Percentiles rank a stretch among this genome's conserved stretches.
These are phyloP conservation scores for Odontomyia ornata DNA, from an alignment of 2,888 invertebrate species.

Conservation along the genomic window DNA sequence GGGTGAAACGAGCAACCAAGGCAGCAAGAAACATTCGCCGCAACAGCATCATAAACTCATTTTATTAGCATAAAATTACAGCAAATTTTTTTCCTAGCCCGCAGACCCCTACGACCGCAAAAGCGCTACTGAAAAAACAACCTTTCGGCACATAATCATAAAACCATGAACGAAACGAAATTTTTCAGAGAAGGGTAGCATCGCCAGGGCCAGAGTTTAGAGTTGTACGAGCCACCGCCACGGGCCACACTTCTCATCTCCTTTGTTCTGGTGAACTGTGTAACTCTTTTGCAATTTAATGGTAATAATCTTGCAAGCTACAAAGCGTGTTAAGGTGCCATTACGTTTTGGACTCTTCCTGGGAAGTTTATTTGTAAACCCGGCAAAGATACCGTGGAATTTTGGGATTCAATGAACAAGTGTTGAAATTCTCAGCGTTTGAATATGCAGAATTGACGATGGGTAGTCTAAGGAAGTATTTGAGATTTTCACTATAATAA, in stretches of 20 bases:
- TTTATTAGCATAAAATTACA: constrained; percentile 43
- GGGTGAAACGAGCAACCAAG: background rate
- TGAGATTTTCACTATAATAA: too few relatives aligned
- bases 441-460: background rate
- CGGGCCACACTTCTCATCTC: background rate
- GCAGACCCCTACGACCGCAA: constrained; percentile 10
- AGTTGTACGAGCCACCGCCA: background rate
- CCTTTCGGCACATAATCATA: constrained; percentile 41
- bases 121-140: constrained; percentile 21
- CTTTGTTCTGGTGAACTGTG: background rate
- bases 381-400: background rate
- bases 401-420: constrained; percentile 7
- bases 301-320: constrained; percentile 9
- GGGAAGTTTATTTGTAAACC: background rate
- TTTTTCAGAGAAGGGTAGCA: background rate
- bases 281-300: constrained; percentile 30
- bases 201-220: background rate
- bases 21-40: constrained; percentile 8
- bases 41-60: constrained; percentile 40
- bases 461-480: too few relatives aligned
- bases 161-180: constrained; percentile 26
- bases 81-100: constrained; percentile 25
- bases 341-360: background rate
- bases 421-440: background rate
- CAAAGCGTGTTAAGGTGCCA: constrained; percentile 22